Conservation (phyloP, 2,113 vertebrate species). For the Alouatta palliata region DNA sequence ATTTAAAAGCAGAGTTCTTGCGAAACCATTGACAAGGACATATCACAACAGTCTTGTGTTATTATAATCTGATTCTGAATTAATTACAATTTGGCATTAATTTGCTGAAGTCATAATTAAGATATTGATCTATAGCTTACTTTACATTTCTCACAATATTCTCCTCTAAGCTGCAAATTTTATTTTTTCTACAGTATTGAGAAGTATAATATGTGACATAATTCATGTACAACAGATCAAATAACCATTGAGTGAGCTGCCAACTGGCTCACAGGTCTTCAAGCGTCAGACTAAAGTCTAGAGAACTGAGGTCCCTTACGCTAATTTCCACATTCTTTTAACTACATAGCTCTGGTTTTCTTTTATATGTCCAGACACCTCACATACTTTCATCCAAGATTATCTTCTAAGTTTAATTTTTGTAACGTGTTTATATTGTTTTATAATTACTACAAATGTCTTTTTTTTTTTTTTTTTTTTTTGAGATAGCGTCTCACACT, state of each 20-base stretch:
- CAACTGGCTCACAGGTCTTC: background rate
- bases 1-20: background rate
- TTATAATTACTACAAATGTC: background rate
- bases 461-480: background rate
- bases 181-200: background rate
- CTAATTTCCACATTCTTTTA: background rate
- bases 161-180: background rate
- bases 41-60: background rate
- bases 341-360: background rate
- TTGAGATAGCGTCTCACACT: background rate
- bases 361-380: background rate
- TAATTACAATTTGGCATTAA: background rate
- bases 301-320: background rate
- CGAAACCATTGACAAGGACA: background rate
- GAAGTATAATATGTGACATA: background rate
- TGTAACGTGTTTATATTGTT: background rate
- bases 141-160: background rate
- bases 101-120: conserved; percentile 6
- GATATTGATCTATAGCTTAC: background rate
- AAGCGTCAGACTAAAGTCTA: background rate
- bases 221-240: background rate
- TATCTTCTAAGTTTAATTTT: background rate
- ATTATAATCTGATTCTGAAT: background rate
- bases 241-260: background rate
- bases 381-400: background rate